A percentile compares a stretch with the other conserved stretches of the same genome.
These are phyloP conservation scores for Eupeodes latifasciatus DNA, from an alignment of 2,888 invertebrate genomes.

Conservation along the genomic window DNA sequence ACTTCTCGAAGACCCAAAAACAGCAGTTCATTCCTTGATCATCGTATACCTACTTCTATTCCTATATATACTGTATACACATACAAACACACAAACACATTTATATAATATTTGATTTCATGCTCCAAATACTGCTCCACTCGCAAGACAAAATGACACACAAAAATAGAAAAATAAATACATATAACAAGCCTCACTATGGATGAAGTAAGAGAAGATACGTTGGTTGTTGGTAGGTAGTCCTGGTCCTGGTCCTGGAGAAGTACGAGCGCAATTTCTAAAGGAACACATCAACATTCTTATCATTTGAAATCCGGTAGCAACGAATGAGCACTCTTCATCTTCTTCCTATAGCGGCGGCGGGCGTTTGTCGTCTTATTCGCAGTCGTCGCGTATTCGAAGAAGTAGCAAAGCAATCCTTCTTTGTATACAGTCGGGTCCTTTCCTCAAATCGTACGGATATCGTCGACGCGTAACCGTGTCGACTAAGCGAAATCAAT, in stretches of 20 bases:
- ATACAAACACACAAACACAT: constrained; percentile 13
- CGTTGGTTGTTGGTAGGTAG: neutral
- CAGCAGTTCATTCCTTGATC: constrained; percentile 10
- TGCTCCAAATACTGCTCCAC: constrained; percentile 66
- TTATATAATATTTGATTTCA: constrained; percentile 63
- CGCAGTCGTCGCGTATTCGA: constrained; percentile 26
- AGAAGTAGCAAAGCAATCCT: constrained; percentile 21
- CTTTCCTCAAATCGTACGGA: neutral
- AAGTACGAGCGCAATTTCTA: constrained; percentile 46
- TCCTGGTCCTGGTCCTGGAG: constrained; percentile 8
- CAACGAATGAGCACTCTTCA: constrained; percentile 59
- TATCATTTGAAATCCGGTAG: constrained; percentile 64
- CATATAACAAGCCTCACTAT: constrained; percentile 1
- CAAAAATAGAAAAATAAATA: constrained; percentile 26
- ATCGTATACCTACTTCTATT: neutral
- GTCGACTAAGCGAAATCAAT: constrained; percentile 69
- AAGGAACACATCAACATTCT: constrained; percentile 67
- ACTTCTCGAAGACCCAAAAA: constrained; percentile 31
- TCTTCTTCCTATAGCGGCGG: neutral
- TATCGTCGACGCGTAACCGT: constrained; percentile 1
- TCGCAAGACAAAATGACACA: constrained; percentile 26
- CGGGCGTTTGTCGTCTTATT: constrained; percentile 28
- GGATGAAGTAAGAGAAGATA: neutral
- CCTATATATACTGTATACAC: neutral
- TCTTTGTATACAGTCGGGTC: neutral